phyloP scores from a whole-genome alignment of 2,888 invertebrate species.

The Oscheius sp. region DNA sequence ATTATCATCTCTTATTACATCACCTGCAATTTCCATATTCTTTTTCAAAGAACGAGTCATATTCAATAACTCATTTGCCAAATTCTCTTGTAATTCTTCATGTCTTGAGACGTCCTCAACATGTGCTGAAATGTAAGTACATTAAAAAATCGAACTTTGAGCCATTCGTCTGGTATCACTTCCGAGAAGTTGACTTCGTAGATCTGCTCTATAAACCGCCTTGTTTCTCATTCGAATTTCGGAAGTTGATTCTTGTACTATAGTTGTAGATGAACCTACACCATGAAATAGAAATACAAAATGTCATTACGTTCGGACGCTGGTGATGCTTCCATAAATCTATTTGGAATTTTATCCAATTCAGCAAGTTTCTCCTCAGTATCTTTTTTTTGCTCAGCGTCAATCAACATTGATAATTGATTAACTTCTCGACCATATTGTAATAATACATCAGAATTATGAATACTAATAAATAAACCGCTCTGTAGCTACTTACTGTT shows the following conservation, averaged over 20 bases:
- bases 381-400: conserved; percentile 27
- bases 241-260: conserved; percentile 37
- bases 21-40: conserved; percentile 87
- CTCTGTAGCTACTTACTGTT: not conserved
- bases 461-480: not conserved
- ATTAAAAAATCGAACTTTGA: not conserved
- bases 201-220: conserved; percentile 56
- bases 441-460: conserved; percentile 24
- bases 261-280: not conserved
- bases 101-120: conserved; percentile 87
- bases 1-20: conserved; percentile 87
- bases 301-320: not conserved
- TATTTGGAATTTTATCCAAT: conserved; percentile 25
- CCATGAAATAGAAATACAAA: too few relatives aligned
- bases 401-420: conserved; percentile 24
- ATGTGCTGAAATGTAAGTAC: conserved; percentile 31
- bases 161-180: conserved; percentile 14
- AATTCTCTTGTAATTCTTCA: conserved; percentile 86
- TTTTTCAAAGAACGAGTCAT: conserved; percentile 87
- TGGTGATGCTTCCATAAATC: not conserved
- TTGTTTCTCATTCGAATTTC: conserved; percentile 42
- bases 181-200: conserved; percentile 57
- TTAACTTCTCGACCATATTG: conserved; percentile 30
- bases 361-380: conserved; percentile 21
- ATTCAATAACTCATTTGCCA: conserved; percentile 91